Percentiles rank a stretch among this genome's conserved stretches.
Evolutionary conservation across 2,113 vertebrate genomes (phyloP).

Genomic region (Tupaia chinensis): DNA sequence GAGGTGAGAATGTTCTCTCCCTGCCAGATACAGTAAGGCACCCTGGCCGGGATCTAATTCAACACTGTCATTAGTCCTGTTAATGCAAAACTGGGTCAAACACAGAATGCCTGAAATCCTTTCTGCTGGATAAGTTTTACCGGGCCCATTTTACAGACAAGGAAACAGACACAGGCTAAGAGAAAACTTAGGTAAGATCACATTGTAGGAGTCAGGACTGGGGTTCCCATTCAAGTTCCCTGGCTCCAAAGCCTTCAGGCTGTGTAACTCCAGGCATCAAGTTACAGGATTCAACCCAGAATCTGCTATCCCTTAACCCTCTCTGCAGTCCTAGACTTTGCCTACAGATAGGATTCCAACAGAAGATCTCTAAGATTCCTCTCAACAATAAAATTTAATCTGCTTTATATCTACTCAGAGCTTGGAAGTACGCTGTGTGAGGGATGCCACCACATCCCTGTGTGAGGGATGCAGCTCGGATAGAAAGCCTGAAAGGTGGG

Average conservation of each 20-base stretch:
- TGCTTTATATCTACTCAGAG: not conserved
- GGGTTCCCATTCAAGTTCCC: not conserved
- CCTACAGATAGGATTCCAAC: not conserved
- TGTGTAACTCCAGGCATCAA: not conserved
- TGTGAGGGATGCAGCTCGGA: not conserved
- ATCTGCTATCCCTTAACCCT: not conserved
- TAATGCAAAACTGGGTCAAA: slow-evolving; percentile 14
- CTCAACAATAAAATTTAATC: slow-evolving; percentile 41
- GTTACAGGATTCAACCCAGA: slow-evolving; percentile 14
- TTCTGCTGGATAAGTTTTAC: not conserved
- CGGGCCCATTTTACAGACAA: slow-evolving; percentile 39
- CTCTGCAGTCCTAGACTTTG: slow-evolving; percentile 8
- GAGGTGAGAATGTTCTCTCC: slow-evolving; percentile 52
- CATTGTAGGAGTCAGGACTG: not conserved
- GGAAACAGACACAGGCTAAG: slow-evolving; percentile 32
- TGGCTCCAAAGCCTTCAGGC: not conserved
- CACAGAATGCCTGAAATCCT: not conserved
- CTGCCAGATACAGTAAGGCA: not conserved
- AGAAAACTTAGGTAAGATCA: slow-evolving; percentile 51
- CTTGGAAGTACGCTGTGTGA: not conserved
- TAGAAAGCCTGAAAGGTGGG: not conserved
- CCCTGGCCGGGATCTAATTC: not conserved
- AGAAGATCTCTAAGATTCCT: slow-evolving; percentile 1
- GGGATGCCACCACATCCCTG: not conserved
- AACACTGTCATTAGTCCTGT: not conserved